phyloP scores from a whole-genome alignment of 1,140 invertebrate genomes.

The Berghia stephanieae region DNA sequence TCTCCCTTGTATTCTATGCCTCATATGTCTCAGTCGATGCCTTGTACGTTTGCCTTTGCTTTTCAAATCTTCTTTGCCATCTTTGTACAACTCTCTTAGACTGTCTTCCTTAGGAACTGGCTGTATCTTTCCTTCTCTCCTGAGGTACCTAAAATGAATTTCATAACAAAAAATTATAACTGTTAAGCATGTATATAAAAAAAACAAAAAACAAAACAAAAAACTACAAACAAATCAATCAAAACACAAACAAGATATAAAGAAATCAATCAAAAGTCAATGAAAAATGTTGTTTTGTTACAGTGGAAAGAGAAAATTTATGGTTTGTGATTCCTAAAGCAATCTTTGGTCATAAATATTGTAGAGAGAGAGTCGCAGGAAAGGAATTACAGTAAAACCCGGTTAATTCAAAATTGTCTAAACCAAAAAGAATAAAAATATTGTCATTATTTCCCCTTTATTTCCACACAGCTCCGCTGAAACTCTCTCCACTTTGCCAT shows the following conservation, averaged over 20 bases:
- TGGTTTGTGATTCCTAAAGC: background rate
- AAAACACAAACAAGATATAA: background rate
- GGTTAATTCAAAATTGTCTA: background rate
- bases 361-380: background rate
- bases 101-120: conserved; percentile 72
- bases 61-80: conserved; percentile 70
- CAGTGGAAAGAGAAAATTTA: too few relatives aligned
- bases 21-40: too few relatives aligned
- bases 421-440: background rate
- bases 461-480: background rate
- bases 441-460: background rate
- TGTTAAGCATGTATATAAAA: background rate
- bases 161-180: too few relatives aligned
- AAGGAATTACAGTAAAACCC: too few relatives aligned
- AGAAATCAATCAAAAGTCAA: background rate
- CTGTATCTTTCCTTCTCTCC: conserved; percentile 76
- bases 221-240: background rate
- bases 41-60: conserved; percentile 4
- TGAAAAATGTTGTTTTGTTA: too few relatives aligned
- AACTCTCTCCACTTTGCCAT: too few relatives aligned
- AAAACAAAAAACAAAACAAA: background rate
- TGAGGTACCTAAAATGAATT: conserved; percentile 64
- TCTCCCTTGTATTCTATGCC: too few relatives aligned
- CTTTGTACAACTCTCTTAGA: conserved; percentile 48
- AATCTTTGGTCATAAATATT: background rate